phyloP scores from a whole-genome alignment of 2,113 vertebrate genomes.

The Oenanthe oenanthe region DNA sequence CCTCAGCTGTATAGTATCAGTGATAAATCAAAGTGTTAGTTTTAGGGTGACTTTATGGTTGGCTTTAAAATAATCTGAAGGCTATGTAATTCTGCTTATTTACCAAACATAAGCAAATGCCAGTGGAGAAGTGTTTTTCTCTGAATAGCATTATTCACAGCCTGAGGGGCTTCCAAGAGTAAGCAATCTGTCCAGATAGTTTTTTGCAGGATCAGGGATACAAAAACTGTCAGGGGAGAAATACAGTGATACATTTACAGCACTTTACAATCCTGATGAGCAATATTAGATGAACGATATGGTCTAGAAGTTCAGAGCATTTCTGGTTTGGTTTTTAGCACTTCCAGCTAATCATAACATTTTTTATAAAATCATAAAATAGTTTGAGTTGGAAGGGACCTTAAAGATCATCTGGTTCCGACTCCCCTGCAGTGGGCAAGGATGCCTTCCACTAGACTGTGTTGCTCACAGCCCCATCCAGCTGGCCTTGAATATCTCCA shows the following conservation, averaged over 20 bases:
- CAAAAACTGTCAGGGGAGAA: background rate
- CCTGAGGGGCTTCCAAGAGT: background rate
- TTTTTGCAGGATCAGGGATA: background rate
- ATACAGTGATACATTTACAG: background rate
- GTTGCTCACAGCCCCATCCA: background rate
- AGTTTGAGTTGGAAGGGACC: background rate
- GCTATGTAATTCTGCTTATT: background rate
- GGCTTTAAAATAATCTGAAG: background rate
- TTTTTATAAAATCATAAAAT: background rate
- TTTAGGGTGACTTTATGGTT: background rate
- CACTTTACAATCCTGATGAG: background rate
- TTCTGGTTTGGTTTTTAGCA: background rate
- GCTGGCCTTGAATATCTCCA: background rate
- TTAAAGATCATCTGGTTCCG: background rate
- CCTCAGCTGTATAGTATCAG: background rate
- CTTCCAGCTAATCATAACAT: background rate
- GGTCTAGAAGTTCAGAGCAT: background rate
- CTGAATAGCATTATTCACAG: background rate
- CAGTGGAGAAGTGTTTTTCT: background rate
- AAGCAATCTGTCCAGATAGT: background rate
- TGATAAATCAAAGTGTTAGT: background rate
- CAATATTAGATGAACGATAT: background rate
- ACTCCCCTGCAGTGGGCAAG: background rate
- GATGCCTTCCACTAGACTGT: background rate
- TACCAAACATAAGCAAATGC: background rate